These are phyloP conservation scores for Abramis brama DNA, from an alignment of 2,113 vertebrate species.

Conservation along the genomic window DNA sequence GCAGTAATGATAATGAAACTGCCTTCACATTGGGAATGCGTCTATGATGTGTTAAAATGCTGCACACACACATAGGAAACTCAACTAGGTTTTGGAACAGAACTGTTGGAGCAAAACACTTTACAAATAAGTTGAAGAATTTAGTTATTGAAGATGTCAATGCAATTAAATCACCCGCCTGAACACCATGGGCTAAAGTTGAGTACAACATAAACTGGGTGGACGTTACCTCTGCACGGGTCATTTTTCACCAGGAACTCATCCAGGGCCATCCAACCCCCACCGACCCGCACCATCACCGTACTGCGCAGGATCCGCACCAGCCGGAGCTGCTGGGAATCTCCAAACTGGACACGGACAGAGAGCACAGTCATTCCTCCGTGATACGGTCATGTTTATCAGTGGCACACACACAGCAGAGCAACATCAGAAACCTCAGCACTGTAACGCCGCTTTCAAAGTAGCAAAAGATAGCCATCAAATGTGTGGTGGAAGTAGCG, in stretches of 20 bases:
- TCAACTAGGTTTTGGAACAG: background rate
- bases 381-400: constrained; percentile 2
- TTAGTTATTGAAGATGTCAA: background rate
- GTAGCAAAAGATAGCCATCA: background rate
- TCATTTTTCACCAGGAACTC: constrained; percentile 99
- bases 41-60: background rate
- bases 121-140: background rate
- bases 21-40: background rate
- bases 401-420: constrained; percentile 37
- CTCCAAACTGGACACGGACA: constrained; percentile 85
- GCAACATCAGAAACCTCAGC: constrained; percentile 35
- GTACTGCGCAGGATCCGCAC: constrained; percentile 96
- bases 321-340: constrained; percentile 95
- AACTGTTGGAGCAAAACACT: background rate
- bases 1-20: background rate
- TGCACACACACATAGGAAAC: background rate
- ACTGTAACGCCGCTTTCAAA: background rate
- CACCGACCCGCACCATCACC: constrained; percentile 97
- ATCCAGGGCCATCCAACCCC: constrained; percentile 99
- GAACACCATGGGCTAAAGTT: background rate
- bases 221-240: constrained; percentile 92
- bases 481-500: background rate
- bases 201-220: constrained; percentile 20
- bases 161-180: background rate
- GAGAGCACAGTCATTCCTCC: constrained; percentile 6